phyloP scores from a whole-genome alignment of 2,888 invertebrate genomes.

The Acrobasis repandana region DNA sequence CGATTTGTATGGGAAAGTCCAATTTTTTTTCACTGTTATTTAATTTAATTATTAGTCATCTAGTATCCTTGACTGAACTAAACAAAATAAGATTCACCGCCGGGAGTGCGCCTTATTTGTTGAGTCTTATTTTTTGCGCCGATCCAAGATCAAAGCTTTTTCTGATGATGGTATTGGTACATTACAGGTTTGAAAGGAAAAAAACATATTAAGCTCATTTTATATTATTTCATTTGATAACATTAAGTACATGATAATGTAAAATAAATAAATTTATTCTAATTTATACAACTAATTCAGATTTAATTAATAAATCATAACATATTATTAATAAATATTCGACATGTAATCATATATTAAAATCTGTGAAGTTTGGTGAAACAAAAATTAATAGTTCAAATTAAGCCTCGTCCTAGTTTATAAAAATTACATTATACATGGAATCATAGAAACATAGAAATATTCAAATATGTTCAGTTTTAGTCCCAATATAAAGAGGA shows the following conservation, averaged over 20 bases:
- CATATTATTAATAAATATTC: not conserved
- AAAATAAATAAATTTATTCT: slow-evolving; percentile 56
- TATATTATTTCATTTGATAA: slow-evolving; percentile 63
- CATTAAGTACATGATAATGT: slow-evolving; percentile 66
- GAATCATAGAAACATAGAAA: no score
- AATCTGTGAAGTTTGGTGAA: not conserved
- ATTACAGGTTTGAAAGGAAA: not conserved
- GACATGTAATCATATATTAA: not conserved
- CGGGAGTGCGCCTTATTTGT: no score
- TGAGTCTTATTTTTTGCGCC: no score
- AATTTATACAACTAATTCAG: slow-evolving; percentile 32
- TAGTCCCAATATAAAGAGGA: not conserved
- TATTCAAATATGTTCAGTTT: not conserved
- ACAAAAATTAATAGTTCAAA: not conserved
- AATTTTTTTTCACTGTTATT: no score
- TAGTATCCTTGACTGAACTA: no score
- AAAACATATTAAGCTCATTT: slow-evolving; percentile 23
- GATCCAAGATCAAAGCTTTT: no score
- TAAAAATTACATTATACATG: no score
- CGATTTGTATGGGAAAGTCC: no score
- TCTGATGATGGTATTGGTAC: no score
- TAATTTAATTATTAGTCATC: no score
- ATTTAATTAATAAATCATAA: slow-evolving; percentile 20
- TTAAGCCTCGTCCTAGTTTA: no score
- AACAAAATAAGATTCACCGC: no score